phyloP scores from a whole-genome alignment of 2,797 vertebrate genomes.

The Falco biarmicus region DNA sequence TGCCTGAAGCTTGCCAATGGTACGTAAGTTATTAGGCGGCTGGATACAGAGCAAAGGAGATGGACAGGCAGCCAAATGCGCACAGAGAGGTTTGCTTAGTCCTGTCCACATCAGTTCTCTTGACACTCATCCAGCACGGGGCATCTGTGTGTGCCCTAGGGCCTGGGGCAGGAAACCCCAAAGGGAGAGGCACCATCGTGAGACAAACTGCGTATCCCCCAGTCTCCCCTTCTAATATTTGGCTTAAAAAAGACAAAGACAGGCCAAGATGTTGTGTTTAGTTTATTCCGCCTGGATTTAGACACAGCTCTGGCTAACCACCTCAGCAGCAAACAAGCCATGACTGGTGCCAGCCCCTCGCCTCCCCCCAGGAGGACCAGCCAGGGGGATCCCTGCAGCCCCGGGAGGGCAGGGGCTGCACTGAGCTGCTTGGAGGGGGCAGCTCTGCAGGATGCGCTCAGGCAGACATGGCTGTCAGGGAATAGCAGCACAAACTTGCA shows the following conservation, averaged over 20 bases:
- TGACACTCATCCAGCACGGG: fast-evolving
- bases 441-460: background rate
- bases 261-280: background rate
- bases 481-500: background rate
- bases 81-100: background rate
- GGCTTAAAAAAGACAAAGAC: background rate
- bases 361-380: fast-evolving
- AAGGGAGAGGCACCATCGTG: background rate
- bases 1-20: background rate
- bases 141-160: background rate
- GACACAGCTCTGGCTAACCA: conserved; percentile 30
- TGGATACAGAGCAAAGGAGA: background rate
- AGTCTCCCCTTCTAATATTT: background rate
- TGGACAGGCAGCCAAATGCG: background rate
- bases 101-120: background rate
- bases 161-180: background rate
- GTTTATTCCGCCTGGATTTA: conserved; percentile 56
- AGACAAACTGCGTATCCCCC: fast-evolving
- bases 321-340: background rate
- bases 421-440: background rate
- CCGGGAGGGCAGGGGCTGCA: background rate
- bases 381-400: background rate
- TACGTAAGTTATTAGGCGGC: fast-evolving
- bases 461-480: background rate
- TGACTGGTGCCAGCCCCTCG: background rate